A percentile compares a stretch with the other conserved stretches of the same genome.
Conservation (phyloP, 2,797 vertebrate species). For the Typhlichthys subterraneus region DNA sequence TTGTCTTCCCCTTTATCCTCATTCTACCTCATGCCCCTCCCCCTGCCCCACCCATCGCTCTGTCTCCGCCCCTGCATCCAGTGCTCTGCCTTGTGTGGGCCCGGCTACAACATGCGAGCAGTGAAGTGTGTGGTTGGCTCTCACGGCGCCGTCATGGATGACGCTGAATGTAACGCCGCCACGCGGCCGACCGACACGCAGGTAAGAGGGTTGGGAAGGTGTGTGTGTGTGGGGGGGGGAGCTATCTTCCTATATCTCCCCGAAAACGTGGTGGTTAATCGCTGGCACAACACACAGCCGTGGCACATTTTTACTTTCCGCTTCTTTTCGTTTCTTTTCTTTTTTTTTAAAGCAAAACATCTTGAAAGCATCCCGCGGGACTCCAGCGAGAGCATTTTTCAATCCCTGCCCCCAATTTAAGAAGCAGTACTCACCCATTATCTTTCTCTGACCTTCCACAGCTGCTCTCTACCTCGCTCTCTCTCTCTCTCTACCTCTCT, state of each 20-base stretch:
- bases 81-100: constrained; percentile 94
- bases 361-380: too few relatives aligned
- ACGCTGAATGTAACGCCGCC: constrained; percentile 92
- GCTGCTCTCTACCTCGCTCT: not conserved
- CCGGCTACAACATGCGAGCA: constrained; percentile 93
- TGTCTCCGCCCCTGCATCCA: constrained; percentile 61
- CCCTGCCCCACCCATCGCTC: constrained; percentile 12
- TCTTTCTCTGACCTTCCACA: not conserved
- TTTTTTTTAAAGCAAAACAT: too few relatives aligned
- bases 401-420: not conserved
- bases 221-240: not conserved
- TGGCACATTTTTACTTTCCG: too few relatives aligned
- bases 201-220: constrained; percentile 69
- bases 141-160: constrained; percentile 89
- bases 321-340: too few relatives aligned
- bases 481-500: not conserved
- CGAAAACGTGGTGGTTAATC: too few relatives aligned
- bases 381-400: not conserved
- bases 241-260: not conserved
- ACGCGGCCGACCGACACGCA: constrained; percentile 91
- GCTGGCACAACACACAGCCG: too few relatives aligned
- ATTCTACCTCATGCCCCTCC: constrained; percentile 15
- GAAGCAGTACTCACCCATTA: not conserved
- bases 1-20: constrained; percentile 26
- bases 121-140: constrained; percentile 93